These are phyloP conservation scores for Drosophila teissieri DNA, from an alignment of 1,140 invertebrate genomes.

Conservation along the genomic window DNA sequence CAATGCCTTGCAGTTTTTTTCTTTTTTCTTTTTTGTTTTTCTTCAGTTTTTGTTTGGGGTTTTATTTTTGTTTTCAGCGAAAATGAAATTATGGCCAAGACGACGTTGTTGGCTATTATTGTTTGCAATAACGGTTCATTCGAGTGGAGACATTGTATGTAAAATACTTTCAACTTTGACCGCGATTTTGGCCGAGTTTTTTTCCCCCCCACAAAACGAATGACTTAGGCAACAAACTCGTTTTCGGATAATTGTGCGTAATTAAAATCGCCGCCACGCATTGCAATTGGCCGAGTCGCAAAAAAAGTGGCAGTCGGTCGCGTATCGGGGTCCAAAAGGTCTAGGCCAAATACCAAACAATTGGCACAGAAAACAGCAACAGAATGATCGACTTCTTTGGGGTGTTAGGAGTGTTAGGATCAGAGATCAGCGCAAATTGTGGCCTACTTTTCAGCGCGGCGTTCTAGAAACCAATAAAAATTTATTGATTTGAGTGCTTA, in stretches of 20 bases:
- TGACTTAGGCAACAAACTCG: slow-evolving; percentile 81
- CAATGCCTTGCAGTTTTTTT: slow-evolving; percentile 77
- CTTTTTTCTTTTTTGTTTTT: slow-evolving; percentile 43
- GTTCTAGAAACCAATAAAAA: background rate
- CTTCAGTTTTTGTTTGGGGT: background rate
- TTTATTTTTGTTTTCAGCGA: slow-evolving; percentile 34
- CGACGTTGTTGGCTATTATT: slow-evolving; percentile 14
- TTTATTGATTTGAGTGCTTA: no score
- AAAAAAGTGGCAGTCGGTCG: slow-evolving; percentile 3
- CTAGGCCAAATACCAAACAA: slow-evolving; percentile 19
- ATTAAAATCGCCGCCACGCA: slow-evolving; percentile 41
- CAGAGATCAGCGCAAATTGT: slow-evolving; percentile 1
- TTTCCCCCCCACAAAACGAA: slow-evolving; percentile 42
- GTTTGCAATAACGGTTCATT: slow-evolving; percentile 33
- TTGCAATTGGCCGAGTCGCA: slow-evolving; percentile 35
- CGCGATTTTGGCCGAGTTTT: slow-evolving; percentile 39
- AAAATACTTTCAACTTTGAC: slow-evolving; percentile 76
- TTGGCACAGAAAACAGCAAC: background rate
- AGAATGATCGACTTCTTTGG: background rate
- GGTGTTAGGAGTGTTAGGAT: background rate
- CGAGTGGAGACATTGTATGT: slow-evolving; percentile 21
- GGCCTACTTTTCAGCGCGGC: background rate
- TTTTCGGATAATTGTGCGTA: slow-evolving; percentile 44
- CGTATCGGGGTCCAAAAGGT: slow-evolving; percentile 17
- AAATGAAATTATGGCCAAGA: slow-evolving; percentile 62